These are phyloP conservation scores for Typhlomys cinereus DNA, from an alignment of 2,113 vertebrate genomes.

Conservation along the genomic window DNA sequence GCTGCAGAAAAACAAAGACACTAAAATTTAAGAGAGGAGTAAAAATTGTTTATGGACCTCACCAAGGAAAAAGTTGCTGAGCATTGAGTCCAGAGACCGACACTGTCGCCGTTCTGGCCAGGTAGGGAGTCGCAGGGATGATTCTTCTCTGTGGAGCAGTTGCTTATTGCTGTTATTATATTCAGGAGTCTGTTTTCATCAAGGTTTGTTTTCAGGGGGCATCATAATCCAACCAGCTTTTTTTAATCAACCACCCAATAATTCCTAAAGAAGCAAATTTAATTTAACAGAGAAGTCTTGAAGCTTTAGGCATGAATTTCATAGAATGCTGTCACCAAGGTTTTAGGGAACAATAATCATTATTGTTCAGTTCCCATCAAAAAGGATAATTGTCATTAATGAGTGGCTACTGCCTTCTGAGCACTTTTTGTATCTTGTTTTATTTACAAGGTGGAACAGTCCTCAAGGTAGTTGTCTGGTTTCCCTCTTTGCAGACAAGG, in stretches of 20 bases:
- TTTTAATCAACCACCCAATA: conserved; percentile 21
- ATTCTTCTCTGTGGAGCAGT: background rate
- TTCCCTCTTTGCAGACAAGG: background rate
- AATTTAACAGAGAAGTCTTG: background rate
- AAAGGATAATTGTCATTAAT: background rate
- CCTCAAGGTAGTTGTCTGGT: background rate
- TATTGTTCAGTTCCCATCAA: background rate
- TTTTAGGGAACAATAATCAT: background rate
- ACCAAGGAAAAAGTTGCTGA: conserved; percentile 56
- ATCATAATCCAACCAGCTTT: background rate
- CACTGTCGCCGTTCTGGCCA: background rate
- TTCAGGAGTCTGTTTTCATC: background rate
- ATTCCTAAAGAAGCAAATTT: background rate
- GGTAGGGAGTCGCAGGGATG: fast-evolving
- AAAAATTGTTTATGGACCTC: conserved; percentile 70
- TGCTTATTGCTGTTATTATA: background rate
- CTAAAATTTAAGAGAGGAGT: conserved; percentile 73
- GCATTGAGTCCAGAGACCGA: background rate
- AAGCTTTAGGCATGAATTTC: background rate
- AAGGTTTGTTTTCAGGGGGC: background rate
- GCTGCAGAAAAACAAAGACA: conserved; percentile 72
- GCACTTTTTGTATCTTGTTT: background rate
- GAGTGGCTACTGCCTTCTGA: background rate
- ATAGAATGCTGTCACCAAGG: background rate
- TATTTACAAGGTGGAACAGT: background rate